Evolutionary conservation across 2,113 vertebrate species (phyloP).

Genomic region (Nasalis larvatus): DNA sequence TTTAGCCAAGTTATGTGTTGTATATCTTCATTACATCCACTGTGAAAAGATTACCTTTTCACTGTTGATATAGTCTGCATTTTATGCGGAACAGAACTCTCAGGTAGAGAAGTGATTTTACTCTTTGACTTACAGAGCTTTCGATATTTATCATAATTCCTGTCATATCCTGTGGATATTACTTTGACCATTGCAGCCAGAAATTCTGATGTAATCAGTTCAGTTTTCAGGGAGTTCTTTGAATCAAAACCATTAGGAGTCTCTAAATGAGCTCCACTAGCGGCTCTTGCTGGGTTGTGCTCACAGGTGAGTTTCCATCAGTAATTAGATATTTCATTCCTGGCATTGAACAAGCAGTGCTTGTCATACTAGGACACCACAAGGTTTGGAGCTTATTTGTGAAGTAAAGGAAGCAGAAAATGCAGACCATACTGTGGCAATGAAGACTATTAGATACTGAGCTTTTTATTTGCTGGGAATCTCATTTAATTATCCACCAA

Average conservation of each 20-base stretch:
- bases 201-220: constrained; percentile 62
- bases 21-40: constrained; percentile 55
- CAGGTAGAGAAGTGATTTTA: constrained; percentile 66
- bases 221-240: constrained; percentile 55
- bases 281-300: not conserved
- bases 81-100: constrained; percentile 56
- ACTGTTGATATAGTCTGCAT: constrained; percentile 42
- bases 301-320: constrained; percentile 61
- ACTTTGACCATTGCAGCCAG: constrained; percentile 59
- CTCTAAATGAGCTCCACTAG: not conserved
- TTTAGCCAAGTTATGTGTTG: not conserved
- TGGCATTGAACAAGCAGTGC: constrained; percentile 20
- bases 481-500: not conserved
- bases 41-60: constrained; percentile 57
- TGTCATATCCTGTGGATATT: constrained; percentile 58
- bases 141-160: constrained; percentile 63
- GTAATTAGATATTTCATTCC: constrained; percentile 67
- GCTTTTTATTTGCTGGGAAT: not conserved
- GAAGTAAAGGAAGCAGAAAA: constrained; percentile 50
- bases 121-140: constrained; percentile 46
- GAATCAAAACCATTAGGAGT: constrained; percentile 54
- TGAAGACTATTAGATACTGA: constrained; percentile 8
- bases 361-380: not conserved
- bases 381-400: constrained; percentile 30
- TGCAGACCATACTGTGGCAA: not conserved